These are phyloP conservation scores for Patella caerulea DNA, from an alignment of 2,888 invertebrate species.

Conservation along the genomic window DNA sequence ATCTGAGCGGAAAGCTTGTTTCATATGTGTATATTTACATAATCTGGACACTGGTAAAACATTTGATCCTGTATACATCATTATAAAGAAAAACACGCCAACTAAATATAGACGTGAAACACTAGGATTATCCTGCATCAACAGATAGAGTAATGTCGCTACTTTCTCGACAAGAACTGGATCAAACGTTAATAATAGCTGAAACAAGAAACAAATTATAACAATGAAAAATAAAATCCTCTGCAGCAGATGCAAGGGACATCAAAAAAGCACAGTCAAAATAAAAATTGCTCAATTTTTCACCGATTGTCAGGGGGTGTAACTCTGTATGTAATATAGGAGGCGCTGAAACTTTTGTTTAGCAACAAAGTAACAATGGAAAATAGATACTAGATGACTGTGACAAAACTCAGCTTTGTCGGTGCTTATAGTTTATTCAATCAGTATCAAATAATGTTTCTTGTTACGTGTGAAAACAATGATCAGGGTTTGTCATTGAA, in stretches of 20 bases:
- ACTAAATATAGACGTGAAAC: slow-evolving; percentile 94
- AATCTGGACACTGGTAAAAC: slow-evolving; percentile 95
- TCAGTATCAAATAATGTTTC: too few relatives aligned
- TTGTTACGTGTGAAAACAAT: too few relatives aligned
- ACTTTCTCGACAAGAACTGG: slow-evolving; percentile 97
- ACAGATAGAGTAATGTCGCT: slow-evolving; percentile 80
- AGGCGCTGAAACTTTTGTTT: too few relatives aligned
- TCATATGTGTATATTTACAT: slow-evolving; percentile 93
- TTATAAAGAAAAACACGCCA: slow-evolving; percentile 97
- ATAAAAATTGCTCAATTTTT: too few relatives aligned
- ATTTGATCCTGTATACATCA: slow-evolving; percentile 99
- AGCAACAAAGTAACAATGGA: too few relatives aligned
- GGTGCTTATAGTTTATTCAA: too few relatives aligned
- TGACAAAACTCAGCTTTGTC: too few relatives aligned
- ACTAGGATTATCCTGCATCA: slow-evolving; percentile 96
- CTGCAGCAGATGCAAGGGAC: neutral
- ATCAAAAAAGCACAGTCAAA: too few relatives aligned
- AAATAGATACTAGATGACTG: too few relatives aligned
- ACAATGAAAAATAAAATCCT: neutral
- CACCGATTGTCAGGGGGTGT: too few relatives aligned
- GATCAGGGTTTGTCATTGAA: too few relatives aligned
- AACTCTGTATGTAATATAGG: too few relatives aligned
- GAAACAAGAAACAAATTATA: slow-evolving; percentile 28
- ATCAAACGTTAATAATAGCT: slow-evolving; percentile 94
- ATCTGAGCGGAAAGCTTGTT: slow-evolving; percentile 93